A percentile compares a stretch with the other conserved stretches of the same genome.
Evolutionary conservation across 2,113 vertebrate genomes (phyloP).

Genomic region (Petromus typicus): DNA sequence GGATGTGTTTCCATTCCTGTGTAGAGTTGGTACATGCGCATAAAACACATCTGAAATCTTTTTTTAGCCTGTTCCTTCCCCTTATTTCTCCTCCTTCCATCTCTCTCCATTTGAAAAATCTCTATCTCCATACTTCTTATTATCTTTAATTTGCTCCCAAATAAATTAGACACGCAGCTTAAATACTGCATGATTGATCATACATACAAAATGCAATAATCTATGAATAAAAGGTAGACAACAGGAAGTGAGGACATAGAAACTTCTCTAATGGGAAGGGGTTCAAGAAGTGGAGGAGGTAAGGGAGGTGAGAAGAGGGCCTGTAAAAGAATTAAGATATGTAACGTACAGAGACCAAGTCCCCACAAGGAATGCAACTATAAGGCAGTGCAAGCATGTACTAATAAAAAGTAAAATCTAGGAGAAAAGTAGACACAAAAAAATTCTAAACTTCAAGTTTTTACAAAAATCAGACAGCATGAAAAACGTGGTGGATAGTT

Average conservation of each 20-base stretch:
- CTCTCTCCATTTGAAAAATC: neutral
- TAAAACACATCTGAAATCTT: neutral
- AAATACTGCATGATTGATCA: neutral
- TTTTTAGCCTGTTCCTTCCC: neutral
- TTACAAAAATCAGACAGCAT: slow-evolving; percentile 82
- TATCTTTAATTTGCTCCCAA: neutral
- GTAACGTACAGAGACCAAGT: neutral
- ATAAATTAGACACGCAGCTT: neutral
- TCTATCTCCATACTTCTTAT: neutral
- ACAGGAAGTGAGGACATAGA: neutral
- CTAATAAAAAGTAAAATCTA: neutral
- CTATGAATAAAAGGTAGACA: neutral
- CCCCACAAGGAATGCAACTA: neutral
- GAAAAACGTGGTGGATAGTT: slow-evolving; percentile 77
- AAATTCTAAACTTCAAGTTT: slow-evolving; percentile 76
- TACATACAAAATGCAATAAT: neutral
- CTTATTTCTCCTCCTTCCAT: neutral
- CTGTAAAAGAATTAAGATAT: neutral
- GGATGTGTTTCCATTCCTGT: neutral
- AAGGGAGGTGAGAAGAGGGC: neutral
- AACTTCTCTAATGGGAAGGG: neutral
- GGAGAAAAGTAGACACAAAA: slow-evolving; percentile 33
- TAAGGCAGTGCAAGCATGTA: neutral
- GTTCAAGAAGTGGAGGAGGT: neutral
- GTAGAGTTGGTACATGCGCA: neutral